These are phyloP conservation scores for Lepisosteus osseus DNA, from an alignment of 2,113 vertebrate genomes.

Conservation along the genomic window DNA sequence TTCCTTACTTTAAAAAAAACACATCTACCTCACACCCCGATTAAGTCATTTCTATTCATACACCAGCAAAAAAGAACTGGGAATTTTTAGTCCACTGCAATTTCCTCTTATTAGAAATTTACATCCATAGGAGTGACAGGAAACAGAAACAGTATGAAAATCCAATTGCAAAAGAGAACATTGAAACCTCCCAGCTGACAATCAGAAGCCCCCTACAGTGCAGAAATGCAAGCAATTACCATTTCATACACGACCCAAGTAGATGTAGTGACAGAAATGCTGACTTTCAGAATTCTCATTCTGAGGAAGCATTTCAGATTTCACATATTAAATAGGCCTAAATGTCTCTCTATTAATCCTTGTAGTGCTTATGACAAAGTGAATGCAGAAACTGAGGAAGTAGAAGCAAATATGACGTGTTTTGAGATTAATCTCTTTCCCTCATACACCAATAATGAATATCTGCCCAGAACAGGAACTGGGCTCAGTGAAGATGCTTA, in stretches of 20 bases:
- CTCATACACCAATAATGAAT: neutral
- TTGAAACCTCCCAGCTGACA: slow-evolving; percentile 4
- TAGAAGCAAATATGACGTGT: neutral
- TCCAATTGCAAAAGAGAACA: slow-evolving; percentile 28
- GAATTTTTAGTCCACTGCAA: too few relatives aligned
- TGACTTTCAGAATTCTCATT: neutral
- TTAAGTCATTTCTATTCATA: too few relatives aligned
- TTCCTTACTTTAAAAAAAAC: too few relatives aligned
- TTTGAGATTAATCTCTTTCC: neutral
- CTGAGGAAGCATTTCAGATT: neutral
- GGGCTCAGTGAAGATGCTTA: neutral
- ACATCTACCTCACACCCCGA: too few relatives aligned
- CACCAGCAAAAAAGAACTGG: too few relatives aligned
- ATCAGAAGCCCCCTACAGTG: neutral
- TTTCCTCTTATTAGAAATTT: too few relatives aligned
- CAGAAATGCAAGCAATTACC: neutral
- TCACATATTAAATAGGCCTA: neutral
- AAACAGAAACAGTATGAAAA: too few relatives aligned
- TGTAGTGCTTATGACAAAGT: neutral
- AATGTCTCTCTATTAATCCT: neutral
- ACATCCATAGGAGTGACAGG: too few relatives aligned
- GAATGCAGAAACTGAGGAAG: neutral
- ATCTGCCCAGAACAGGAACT: neutral
- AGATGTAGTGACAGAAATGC: neutral
- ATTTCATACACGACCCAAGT: neutral